Percentiles rank a stretch among this genome's conserved stretches.
These are phyloP conservation scores for Cecropterus lyciades DNA, from an alignment of 1,140 invertebrate genomes.

Conservation along the genomic window DNA sequence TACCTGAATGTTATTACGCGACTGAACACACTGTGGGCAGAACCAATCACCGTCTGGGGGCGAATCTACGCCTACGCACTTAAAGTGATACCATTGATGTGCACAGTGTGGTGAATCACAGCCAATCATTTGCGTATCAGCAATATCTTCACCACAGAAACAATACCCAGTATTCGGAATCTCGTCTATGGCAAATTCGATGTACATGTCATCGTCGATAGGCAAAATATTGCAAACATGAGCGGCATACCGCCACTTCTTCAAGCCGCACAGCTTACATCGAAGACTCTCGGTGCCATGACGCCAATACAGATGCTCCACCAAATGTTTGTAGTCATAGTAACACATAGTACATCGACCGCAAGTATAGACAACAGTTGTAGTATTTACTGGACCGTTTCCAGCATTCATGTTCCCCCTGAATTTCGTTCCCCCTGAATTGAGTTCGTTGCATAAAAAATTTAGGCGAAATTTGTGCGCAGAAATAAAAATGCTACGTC, in stretches of 20 bases:
- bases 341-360: constrained; percentile 53
- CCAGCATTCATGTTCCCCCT: constrained; percentile 26
- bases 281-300: constrained; percentile 59
- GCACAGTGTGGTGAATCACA: constrained; percentile 53
- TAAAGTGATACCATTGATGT: constrained; percentile 59
- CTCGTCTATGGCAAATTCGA: constrained; percentile 35
- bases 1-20: constrained; percentile 19
- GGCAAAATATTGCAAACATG: constrained; percentile 59
- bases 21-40: constrained; percentile 50
- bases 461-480: constrained; percentile 20
- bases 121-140: constrained; percentile 53
- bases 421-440: constrained; percentile 21
- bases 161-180: constrained; percentile 42
- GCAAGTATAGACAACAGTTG: constrained; percentile 46
- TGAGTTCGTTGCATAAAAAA: constrained; percentile 28
- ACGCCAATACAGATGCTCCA: constrained; percentile 63
- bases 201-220: constrained; percentile 37
- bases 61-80: constrained; percentile 51
- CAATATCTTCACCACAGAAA: constrained; percentile 51
- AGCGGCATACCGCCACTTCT: constrained; percentile 50
- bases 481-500: constrained; percentile 21
- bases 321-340: constrained; percentile 51
- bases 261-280: constrained; percentile 53
- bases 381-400: constrained; percentile 29
- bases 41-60: constrained; percentile 55